Base-by-base conservation (phyloP, 1,140 invertebrate species). In the Ylistrum balloti region DNA sequence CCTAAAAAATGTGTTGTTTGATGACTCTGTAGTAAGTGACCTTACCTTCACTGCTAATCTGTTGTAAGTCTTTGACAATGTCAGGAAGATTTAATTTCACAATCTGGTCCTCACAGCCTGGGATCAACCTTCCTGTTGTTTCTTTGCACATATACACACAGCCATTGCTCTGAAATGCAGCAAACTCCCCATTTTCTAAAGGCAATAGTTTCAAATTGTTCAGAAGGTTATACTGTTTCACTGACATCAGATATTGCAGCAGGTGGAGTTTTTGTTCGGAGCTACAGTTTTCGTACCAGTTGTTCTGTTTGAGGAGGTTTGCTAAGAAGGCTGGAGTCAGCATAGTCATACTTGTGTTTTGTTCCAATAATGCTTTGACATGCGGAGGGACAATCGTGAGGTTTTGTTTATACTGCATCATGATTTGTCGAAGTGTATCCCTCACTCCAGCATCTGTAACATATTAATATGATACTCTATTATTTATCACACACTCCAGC, bases 391-490 rank as follows among this genome's bases (percentile, higher is more conserved):
- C 28, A 28, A 74, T 74, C 56, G n/a, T 28, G 0, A 74, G n/a
- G n/a, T 74, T 74, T 28, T 74, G 56, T 74, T 74, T n/a, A 74
- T 74, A 74, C 56, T 74, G 56, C n/a, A 28, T 74, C 56, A 74
- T 74, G 56, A 74, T 74, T n/a, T 28, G n/a, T 74, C 56, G n/a
- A 22, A 74, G 56, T 74, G 56, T 74, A 5, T 7, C 56, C n/a
- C 56, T 2, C 3, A 74, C n/a, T 74, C n/a, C 56, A 28, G n/a
- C n/a, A 74, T 74, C 56, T 74, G 56, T 74, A 74, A 74, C 56
- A 74, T 74, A n/a, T 28, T 28, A 38, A 38, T 38, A 38, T 38
- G n/a, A n/a, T n/a, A n/a, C n/a, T n/a, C n/a, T n/a, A n/a, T n/a
- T n/a, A n/a, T n/a, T n/a, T n/a, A n/a, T n/a, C n/a, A n/a, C n/a